Evolutionary conservation across 2,888 invertebrate genomes (phyloP), one percentile per base, ranked within the genome.

Genomic region (Gastracanthus pulcherrimus): DNA sequence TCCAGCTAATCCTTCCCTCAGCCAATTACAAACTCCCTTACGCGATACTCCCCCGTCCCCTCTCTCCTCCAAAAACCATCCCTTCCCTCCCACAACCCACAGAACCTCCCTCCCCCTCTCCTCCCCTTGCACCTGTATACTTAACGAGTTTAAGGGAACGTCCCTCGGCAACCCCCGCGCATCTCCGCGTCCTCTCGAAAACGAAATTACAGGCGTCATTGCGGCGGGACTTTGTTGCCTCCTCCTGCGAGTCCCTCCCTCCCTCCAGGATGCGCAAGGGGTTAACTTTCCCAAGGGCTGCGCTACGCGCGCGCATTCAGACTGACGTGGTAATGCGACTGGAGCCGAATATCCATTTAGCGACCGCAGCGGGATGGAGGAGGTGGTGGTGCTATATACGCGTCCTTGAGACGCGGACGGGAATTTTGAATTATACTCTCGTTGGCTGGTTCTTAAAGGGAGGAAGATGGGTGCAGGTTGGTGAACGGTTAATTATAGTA

Each of bases 281-380:
- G 85, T 83, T 84, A 87, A 87, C 85, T 84, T 80, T 84, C 85
- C 83, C 81, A 76, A 82, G 84, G 85, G 86, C 85, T 87, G 87
- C 88, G 86, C 84, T 19, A 64, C 34, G 19, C 19, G 69, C 34
- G 45, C 84, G 83, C 86, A 88, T 89, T 89, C 87, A 86, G 88
- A 87, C 87, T 87, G 88, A 88, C 88, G 86, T 86, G 86, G 86
- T 88, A 89, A 89, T 88, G 88, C 87, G 86, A 84, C 86, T 85
- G 87, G 87, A n/a, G n/a, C n/a, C n/a, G n/a, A n/a, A n/a, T n/a
- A 89, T 89, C 89, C 88, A 89, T 89, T 89, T 89, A 89, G 87
- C 86, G 84, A 87, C 89, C 89, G 86, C 89, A 87, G 85, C 83
- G 77, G 80, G 36, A 41, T 45, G 31, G 26, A 79, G 71, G 1